Evolutionary conservation across 64 coral and sea anemone species (phyloP).

Genomic region (Catalaphyllia jardinei): DNA sequence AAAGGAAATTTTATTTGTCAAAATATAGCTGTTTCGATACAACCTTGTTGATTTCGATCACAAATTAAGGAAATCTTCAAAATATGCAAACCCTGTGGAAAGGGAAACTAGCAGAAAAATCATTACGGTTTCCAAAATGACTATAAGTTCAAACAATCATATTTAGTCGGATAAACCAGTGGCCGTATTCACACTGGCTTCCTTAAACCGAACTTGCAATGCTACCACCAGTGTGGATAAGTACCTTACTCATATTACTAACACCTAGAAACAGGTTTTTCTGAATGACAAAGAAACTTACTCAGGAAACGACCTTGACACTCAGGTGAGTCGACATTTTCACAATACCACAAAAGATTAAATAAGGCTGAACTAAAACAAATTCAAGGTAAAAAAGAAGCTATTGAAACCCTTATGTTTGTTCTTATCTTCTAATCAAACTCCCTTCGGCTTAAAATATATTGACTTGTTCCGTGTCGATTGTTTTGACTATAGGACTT

Average conservation of each 20-base stretch:
- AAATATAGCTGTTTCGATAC: constrained; percentile 35
- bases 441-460: too few species aligned
- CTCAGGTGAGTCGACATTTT: not conserved
- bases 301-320: not conserved
- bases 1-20: constrained; percentile 39
- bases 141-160: not conserved
- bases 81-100: not conserved
- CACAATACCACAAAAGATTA: too few species aligned
- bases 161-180: not conserved
- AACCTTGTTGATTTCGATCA: not conserved
- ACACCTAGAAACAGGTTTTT: too few species aligned
- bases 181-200: not conserved
- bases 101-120: not conserved
- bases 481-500: too few species aligned
- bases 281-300: not conserved
- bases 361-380: too few species aligned
- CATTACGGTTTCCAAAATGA: not conserved
- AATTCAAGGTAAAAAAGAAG: too few species aligned
- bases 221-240: not conserved
- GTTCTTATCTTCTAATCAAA: too few species aligned
- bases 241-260: not conserved
- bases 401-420: too few species aligned
- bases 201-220: not conserved
- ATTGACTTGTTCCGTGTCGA: too few species aligned
- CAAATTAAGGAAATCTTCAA: not conserved